phyloP scores from a whole-genome alignment of 2,113 vertebrate genomes.

The Xiphorhynchus elegans region DNA sequence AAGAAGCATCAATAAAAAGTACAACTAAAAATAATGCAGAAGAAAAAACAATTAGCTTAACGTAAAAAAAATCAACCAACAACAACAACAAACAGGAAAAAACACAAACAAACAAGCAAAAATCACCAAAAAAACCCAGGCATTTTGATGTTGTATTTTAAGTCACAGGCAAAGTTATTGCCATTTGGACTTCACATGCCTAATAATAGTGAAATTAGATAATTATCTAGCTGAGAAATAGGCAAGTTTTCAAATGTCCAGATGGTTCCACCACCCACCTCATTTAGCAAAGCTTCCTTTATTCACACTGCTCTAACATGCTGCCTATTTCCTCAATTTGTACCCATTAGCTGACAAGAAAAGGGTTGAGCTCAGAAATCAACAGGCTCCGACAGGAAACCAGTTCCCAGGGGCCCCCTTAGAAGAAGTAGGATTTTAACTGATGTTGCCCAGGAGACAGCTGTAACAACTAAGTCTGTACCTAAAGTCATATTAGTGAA shows the following conservation, averaged over 20 bases:
- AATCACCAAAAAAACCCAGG: background rate
- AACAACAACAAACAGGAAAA: background rate
- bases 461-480: background rate
- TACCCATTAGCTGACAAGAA: slow-evolving; percentile 62
- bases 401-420: slow-evolving; percentile 11
- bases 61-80: background rate
- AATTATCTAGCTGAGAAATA: slow-evolving; percentile 67
- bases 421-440: slow-evolving; percentile 58
- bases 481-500: slow-evolving; percentile 33
- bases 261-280: slow-evolving; percentile 69
- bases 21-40: background rate
- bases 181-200: slow-evolving; percentile 11
- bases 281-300: slow-evolving; percentile 68
- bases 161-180: slow-evolving; percentile 13
- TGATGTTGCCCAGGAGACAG: slow-evolving; percentile 61
- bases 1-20: background rate
- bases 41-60: background rate
- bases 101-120: no score
- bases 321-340: slow-evolving; percentile 67
- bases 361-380: slow-evolving; percentile 62
- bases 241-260: slow-evolving; percentile 71
- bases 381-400: slow-evolving; percentile 65
- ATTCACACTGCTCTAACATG: slow-evolving; percentile 63
- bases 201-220: slow-evolving; percentile 66
- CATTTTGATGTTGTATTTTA: background rate